These are phyloP conservation scores for Chiroxiphia lanceolata DNA, from an alignment of 2,797 vertebrate genomes.

Conservation along the genomic window DNA sequence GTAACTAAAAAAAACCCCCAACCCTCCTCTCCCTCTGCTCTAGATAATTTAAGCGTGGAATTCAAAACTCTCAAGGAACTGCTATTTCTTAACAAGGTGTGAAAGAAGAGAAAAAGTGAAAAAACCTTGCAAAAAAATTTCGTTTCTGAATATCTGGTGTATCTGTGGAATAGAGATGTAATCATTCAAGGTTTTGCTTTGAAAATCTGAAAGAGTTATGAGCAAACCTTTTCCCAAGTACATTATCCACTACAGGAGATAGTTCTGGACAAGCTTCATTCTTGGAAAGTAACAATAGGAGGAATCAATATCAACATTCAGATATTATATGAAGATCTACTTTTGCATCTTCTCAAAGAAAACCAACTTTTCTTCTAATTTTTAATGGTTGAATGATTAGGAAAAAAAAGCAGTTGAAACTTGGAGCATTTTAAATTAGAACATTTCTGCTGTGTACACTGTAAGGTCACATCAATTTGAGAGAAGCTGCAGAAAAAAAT, in stretches of 20 bases:
- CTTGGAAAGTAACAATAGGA: not conserved
- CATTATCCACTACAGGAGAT: not conserved
- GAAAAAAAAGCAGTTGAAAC: not conserved
- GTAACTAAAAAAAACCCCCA: not conserved
- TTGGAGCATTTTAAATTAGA: conserved; percentile 11
- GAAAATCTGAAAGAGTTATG: not conserved
- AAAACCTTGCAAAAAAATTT: not conserved
- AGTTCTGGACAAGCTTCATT: not conserved
- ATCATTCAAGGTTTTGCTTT: not conserved
- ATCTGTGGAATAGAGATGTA: not conserved
- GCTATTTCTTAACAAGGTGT: not conserved
- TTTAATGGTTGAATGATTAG: not conserved
- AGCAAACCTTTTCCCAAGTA: not conserved
- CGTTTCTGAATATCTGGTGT: not conserved
- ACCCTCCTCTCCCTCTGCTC: not conserved
- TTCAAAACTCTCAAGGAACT: not conserved
- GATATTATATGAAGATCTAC: not conserved
- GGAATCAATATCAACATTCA: not conserved
- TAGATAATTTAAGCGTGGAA: not conserved
- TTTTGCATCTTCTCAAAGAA: not conserved
- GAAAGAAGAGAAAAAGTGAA: not conserved
- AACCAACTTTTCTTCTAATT: not conserved
- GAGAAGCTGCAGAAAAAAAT: not conserved
- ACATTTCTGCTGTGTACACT: not conserved
- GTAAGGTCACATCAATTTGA: conserved; percentile 11